A percentile compares a stretch with the other conserved stretches of the same genome.
Evolutionary conservation across 2,113 vertebrate genomes (phyloP).

Genomic region (Synodontis membranacea): DNA sequence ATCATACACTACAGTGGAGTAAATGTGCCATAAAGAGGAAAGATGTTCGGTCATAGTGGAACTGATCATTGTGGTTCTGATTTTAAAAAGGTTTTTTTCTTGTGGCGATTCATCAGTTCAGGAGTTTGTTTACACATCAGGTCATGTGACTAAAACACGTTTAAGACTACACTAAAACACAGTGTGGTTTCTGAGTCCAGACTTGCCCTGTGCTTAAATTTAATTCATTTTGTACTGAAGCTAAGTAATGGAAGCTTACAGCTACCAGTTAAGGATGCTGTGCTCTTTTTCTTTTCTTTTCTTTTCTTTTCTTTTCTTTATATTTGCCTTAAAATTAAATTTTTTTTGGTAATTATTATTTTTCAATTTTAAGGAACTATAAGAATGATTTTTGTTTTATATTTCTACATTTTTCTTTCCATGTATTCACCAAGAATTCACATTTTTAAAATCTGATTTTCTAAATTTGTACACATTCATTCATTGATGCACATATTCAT

Average conservation of each 20-base stretch:
- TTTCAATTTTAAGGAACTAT: not conserved
- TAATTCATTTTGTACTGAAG: too few relatives aligned
- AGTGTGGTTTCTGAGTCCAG: too few relatives aligned
- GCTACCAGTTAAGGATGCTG: too few relatives aligned
- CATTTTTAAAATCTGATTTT: too few relatives aligned
- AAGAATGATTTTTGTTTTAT: too few relatives aligned
- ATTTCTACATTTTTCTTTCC: not conserved
- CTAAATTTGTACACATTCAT: too few relatives aligned
- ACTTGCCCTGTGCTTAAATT: too few relatives aligned
- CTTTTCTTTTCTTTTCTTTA: not conserved
- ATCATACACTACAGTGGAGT: not conserved
- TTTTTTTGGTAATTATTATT: not conserved
- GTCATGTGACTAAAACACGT: not conserved
- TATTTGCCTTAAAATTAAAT: not conserved
- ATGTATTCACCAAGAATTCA: too few relatives aligned
- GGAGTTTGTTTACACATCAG: not conserved
- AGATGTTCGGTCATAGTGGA: not conserved
- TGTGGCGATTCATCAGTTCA: not conserved
- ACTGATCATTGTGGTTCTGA: not conserved
- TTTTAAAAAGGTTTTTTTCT: not conserved
- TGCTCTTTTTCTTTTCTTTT: too few relatives aligned
- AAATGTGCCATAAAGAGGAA: not conserved
- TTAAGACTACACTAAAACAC: too few relatives aligned
- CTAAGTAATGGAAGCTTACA: too few relatives aligned
- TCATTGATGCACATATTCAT: not conserved